Evolutionary conservation across 2,113 vertebrate genomes (phyloP).

Genomic region (Vulpes ferrilata): DNA sequence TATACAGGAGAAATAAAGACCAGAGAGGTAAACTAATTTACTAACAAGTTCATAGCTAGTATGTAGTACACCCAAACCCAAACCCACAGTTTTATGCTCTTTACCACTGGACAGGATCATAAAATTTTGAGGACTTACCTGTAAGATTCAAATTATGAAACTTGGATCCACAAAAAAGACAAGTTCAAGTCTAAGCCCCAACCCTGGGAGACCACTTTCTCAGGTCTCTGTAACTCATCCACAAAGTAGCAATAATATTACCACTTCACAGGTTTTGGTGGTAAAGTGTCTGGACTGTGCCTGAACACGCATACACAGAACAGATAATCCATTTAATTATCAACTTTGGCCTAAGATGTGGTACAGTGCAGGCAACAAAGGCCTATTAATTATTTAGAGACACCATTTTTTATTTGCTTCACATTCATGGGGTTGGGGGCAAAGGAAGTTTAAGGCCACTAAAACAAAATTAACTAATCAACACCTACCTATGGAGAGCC

Average conservation of each 20-base stretch:
- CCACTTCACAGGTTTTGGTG: neutral
- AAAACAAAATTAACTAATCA: neutral
- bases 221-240: neutral
- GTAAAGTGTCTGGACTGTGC: neutral
- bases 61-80: neutral
- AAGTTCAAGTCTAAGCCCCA: neutral
- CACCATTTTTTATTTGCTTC: neutral
- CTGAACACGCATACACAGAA: neutral
- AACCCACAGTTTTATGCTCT: neutral
- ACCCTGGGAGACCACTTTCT: neutral
- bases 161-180: neutral
- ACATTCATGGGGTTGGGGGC: neutral
- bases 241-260: neutral
- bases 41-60: neutral
- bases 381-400: neutral
- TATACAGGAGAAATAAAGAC: neutral
- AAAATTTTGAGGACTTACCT: neutral
- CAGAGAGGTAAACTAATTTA: conserved; percentile 16
- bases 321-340: neutral
- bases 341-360: neutral
- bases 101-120: neutral
- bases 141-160: neutral
- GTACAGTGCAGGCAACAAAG: neutral
- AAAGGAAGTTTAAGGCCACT: neutral
- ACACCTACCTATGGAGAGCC: neutral